Conservation (phyloP, 2,888 invertebrate genomes). For the Epinotia demarniana region DNA sequence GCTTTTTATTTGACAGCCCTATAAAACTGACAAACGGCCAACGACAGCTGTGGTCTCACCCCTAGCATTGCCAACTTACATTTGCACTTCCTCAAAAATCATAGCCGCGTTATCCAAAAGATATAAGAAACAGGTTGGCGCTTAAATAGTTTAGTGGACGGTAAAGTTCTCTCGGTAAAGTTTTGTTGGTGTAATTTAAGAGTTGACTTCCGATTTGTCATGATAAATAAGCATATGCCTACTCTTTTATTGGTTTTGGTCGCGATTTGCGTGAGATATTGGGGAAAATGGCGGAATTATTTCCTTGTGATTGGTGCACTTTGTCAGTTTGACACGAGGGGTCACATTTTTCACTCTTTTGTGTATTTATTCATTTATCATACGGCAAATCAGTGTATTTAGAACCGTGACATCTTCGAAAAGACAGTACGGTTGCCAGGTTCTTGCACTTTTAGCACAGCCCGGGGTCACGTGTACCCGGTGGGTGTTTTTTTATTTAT, state of each 20-base stretch:
- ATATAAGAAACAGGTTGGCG: not conserved
- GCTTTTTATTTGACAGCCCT: constrained; percentile 44
- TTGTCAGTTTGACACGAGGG: constrained; percentile 8
- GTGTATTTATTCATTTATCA: no score
- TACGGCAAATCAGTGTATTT: no score
- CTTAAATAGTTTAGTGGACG: not conserved
- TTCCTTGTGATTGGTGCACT: not conserved
- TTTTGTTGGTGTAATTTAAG: constrained; percentile 35
- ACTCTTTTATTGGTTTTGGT: constrained; percentile 23
- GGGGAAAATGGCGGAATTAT: not conserved
- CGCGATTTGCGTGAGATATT: constrained; percentile 28
- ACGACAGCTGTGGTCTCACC: constrained; percentile 44
- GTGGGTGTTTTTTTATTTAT: no score
- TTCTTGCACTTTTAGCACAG: no score
- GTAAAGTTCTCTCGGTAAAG: constrained; percentile 22
- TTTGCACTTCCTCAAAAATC: constrained; percentile 9
- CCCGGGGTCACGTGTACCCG: no score
- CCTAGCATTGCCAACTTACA: constrained; percentile 19
- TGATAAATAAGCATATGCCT: constrained; percentile 27
- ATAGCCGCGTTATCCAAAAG: not conserved
- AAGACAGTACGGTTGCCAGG: no score
- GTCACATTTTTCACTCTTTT: no score
- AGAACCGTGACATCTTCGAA: no score
- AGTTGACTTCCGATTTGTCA: constrained; percentile 38
- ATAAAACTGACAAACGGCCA: constrained; percentile 46